Base-by-base conservation (phyloP, 2,113 vertebrate genomes). In the Ptilorrhoa leucosticta region DNA sequence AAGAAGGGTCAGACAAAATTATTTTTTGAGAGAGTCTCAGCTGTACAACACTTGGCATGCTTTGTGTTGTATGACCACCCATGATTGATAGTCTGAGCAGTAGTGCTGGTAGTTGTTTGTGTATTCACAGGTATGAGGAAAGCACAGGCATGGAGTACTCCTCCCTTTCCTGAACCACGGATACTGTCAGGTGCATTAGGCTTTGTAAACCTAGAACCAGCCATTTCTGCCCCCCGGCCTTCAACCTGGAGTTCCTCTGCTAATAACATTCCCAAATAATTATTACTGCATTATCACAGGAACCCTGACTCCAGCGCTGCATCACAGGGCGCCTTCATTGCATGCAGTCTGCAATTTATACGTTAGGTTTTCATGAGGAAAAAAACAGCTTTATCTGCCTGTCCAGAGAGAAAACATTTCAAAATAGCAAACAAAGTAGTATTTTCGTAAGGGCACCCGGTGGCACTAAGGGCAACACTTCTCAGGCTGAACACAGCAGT, bases 321-420 rank as follows among this genome's bases (percentile, higher is more conserved):
- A 23, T 11, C 39, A 61, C 4, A 0, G 58, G 9, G 33, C 0
- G 0, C 5, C 4, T 63, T 47, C 23, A 12, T 0, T 37, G 60
- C 68, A 42, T 3, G n/a, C 1, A 13, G 7, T 2, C 37, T 53
- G 1, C 57, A 64, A 68, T 35, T 58, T 51, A 64, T 4, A 28
- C 15, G 15, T 64, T 40, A 44, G 19, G 16, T 30, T 94, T 80
- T 66, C 60, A 64, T 2, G 27, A 50, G 23, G 54, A 33, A 77
- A 72, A 79, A 81, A 10, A 0, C 8, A n/a, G 10, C 28, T 56
- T 17, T 50, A 11, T 16, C 18, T 35, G 33, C 9, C 10, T 15
- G 20, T 13, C 15, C n/a, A 51, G 58, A 51, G 7, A 89, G 19
- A 73, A 94, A 80, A 44, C 26, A 58, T n/a, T 80, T 86, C 15